Evolutionary conservation across 2,113 vertebrate genomes (phyloP), one percentile per base, ranked within the genome.

Genomic region (Hydrolagus affinis): DNA sequence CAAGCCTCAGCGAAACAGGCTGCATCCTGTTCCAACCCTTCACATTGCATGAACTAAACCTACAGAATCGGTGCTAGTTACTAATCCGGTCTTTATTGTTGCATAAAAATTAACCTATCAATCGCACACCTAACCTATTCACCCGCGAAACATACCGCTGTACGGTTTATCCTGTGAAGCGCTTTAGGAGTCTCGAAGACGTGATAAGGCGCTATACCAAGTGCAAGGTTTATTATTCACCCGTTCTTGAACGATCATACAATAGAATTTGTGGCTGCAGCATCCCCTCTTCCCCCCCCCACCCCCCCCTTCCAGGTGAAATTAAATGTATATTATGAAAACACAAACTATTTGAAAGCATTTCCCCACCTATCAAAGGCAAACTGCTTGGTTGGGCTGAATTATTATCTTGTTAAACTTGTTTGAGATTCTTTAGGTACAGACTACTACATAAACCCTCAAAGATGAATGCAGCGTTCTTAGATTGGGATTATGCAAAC

Each of bases 21-120:
- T 83, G 78, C 78, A 66, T 83, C 78, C 78, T 83, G 78, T 83
- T 28, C 60, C 11, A 68, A 66, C 19, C 15, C 78, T 83, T 83
- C 17, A 83, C 14, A 60, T 66, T 66, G 78, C 78, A 66, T 64
- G 78, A 60, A 30, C 1, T 28, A 66, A 66, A 23, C 28, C 66
- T 83, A 28, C 60, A 83, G 62, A 78, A 83, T 83, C 28, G 11
- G 14, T 11, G 11, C 28, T 80, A 15, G 14, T 28, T 17, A 62
- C 59, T 30, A 14, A 80, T 80, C 60, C 59, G 60, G 57, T 57
- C 57, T 23, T 30, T 14, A 80, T 66, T 17, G 64, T 25, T 44
- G 44, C 6, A 44, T 44, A 44, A 44, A 44, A 44, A 44, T 44
- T 44, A 44, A 6, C 6, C 44, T 44, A 6, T 44, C 44, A 44